Base-by-base conservation (phyloP, 2,888 invertebrate species). In the Amphipyra berbera region DNA sequence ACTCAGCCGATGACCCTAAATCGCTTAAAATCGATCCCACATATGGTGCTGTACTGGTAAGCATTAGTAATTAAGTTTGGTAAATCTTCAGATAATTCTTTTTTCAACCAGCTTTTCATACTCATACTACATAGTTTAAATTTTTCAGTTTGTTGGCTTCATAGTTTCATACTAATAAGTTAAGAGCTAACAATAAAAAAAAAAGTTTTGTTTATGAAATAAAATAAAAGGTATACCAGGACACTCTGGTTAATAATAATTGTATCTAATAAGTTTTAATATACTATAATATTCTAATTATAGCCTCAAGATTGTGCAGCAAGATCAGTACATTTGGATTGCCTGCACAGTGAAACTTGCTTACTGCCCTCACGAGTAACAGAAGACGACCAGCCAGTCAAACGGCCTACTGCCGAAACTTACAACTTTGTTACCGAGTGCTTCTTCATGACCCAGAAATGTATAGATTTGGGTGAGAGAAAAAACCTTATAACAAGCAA, bases 351-450 rank as follows among this genome's bases (percentile, higher is more conserved):
- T 40, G 98, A 98, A 87, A 99, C 98, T 0, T 97, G 97, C 82
- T 91, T 99, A 44, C 92, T 98, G 68, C 97, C 98, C 10, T 87
- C 95, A 0, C 94, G 96, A 10, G 96, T 96, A 50, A 93, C 92
- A 21, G 96, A 96, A 56, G 91, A 94, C 13, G 91, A 93, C 6
- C 92, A 92, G 47, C 76, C 90, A 0, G 38, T 91, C 1, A 90
- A 87, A 42, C 90, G 97, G 12, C 90, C 95, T 1, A 95, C 95
- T 0, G 95, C 95, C 0, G 95, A 95, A 0, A 95, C 95, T 14
- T 98, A 96, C 83, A 97, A 96, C 85, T 99, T 99, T 88, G 96
- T 98, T 12, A 98, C 98, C 0, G 98, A 99, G 87, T 97, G 98
- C 82, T 99, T 99, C 89, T 99, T 97, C 90, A 96, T 98, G 95